phyloP scores from a whole-genome alignment of 37 sponge, comb jelly and placozoan genomes.

The Oopsacas minuta region DNA sequence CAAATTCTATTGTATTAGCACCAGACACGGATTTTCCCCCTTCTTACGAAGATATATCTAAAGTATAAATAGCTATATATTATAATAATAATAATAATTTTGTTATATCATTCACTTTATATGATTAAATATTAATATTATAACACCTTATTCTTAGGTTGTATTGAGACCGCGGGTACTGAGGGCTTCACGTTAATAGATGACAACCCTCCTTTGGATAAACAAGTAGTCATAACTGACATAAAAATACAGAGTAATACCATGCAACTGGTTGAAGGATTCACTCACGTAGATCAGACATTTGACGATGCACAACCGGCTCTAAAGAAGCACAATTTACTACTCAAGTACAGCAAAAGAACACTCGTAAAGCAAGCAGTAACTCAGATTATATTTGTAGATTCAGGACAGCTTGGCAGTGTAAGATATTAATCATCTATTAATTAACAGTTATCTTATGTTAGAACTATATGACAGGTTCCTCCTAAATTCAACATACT shows the following conservation, averaged over 20 bases:
- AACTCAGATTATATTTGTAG: neutral
- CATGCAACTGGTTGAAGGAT: neutral
- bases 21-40: no score
- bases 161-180: neutral
- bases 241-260: neutral
- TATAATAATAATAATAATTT: no score
- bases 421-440: no score
- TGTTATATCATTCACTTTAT: no score
- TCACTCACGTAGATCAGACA: neutral
- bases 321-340: neutral
- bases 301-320: neutral
- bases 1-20: no score
- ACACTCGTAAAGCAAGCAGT: neutral
- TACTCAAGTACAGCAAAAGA: conserved; percentile 2
- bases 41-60: no score
- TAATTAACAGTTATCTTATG: neutral
- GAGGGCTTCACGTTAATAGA: neutral
- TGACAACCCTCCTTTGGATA: conserved; percentile 6
- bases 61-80: no score
- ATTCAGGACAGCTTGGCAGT: neutral
- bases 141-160: no score
- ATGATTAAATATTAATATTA: no score
- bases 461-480: neutral
- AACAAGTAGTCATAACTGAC: neutral
- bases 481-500: conserved; percentile 13